phyloP scores from a whole-genome alignment of 1,140 invertebrate species.

The Pachypeltis micranthus region DNA sequence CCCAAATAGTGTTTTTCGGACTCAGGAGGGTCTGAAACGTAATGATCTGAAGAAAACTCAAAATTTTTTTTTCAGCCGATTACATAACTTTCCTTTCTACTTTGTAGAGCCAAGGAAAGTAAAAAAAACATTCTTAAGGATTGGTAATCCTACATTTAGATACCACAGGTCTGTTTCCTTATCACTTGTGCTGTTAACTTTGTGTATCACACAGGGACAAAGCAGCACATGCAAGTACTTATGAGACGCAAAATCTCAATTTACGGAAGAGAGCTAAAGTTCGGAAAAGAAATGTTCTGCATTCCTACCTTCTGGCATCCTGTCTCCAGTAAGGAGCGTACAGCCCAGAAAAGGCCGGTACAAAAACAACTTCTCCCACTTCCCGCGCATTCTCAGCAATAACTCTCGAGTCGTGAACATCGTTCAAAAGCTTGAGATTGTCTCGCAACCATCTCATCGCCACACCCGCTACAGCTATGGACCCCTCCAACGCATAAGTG shows the following conservation, averaged over 20 bases:
- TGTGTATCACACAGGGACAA: too few relatives aligned
- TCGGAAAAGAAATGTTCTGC: background rate
- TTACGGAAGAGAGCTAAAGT: background rate
- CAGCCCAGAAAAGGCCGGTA: constrained; percentile 87
- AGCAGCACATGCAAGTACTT: background rate
- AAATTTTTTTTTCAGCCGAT: too few relatives aligned
- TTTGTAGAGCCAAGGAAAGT: too few relatives aligned
- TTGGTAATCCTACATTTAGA: too few relatives aligned
- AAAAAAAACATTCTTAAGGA: too few relatives aligned
- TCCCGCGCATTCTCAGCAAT: constrained; percentile 58
- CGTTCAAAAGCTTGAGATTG: constrained; percentile 65
- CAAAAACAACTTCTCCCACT: constrained; percentile 86
- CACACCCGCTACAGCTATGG: constrained; percentile 70
- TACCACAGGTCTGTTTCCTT: too few relatives aligned
- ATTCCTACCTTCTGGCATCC: constrained; percentile 77
- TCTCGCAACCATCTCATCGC: constrained; percentile 78
- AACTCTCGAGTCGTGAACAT: constrained; percentile 61
- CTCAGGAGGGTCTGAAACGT: too few relatives aligned
- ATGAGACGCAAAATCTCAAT: background rate
- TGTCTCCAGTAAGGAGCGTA: constrained; percentile 93
- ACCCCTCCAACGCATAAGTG: constrained; percentile 84
- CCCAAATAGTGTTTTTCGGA: too few relatives aligned
- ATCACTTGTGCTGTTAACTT: too few relatives aligned
- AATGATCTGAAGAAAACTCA: too few relatives aligned
- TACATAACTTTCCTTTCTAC: too few relatives aligned